phyloP scores from a whole-genome alignment of 2,113 vertebrate species.

The Sinocyclocheilus anophthalmus region DNA sequence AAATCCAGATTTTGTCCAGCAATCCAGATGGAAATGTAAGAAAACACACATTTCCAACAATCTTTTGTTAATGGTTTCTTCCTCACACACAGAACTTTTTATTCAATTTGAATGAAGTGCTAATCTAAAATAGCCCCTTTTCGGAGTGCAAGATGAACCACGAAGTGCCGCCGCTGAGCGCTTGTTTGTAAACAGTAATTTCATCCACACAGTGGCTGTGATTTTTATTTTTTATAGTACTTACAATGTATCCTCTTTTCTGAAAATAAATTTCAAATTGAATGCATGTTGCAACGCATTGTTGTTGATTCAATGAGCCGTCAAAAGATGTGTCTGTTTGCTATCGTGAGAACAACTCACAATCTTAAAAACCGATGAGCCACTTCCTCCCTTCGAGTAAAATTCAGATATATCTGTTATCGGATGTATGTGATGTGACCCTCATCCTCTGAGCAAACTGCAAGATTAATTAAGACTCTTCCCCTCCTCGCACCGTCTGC shows the following conservation, averaged over 20 bases:
- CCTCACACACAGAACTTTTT: not conserved
- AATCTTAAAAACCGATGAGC: not conserved
- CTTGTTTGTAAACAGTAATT: not conserved
- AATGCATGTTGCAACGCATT: not conserved
- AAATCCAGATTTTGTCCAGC: not conserved
- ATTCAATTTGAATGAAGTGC: not conserved
- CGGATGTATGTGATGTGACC: conserved; percentile 12
- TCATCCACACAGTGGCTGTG: not conserved
- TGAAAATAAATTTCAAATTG: not conserved
- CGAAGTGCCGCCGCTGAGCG: not conserved
- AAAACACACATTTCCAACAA: not conserved
- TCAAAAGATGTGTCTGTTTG: not conserved
- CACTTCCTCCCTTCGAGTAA: not conserved
- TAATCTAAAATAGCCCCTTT: conserved; percentile 1
- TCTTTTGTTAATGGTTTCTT: not conserved
- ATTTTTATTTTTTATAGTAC: not conserved
- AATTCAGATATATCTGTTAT: conserved; percentile 22
- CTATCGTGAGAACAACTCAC: not conserved
- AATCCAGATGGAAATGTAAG: not conserved
- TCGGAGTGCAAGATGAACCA: not conserved
- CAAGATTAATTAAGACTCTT: conserved; percentile 43
- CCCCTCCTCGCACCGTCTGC: not conserved
- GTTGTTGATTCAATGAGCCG: not conserved
- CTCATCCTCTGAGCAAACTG: conserved; percentile 26
- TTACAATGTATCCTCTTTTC: not conserved